Evolutionary conservation across 2,797 vertebrate genomes (phyloP).

Genomic region (Onychomys torridus): DNA sequence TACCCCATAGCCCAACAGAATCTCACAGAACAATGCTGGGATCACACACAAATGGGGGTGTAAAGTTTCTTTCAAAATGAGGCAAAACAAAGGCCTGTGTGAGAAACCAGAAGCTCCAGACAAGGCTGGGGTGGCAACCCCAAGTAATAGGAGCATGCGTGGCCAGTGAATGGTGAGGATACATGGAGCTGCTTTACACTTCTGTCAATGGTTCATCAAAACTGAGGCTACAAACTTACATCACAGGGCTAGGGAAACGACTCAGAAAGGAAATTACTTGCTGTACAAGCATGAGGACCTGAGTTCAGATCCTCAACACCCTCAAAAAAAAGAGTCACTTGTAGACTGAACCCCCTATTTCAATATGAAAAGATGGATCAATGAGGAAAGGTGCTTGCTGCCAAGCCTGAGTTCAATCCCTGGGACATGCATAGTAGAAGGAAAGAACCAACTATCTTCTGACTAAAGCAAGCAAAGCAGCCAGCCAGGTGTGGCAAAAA

Average conservation of each 20-base stretch:
- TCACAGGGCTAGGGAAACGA: background rate
- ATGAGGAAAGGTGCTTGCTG: background rate
- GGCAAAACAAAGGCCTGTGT: background rate
- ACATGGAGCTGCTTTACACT: background rate
- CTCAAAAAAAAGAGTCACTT: background rate
- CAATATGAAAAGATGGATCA: background rate
- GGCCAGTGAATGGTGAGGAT: background rate
- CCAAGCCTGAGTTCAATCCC: background rate
- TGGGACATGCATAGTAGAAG: background rate
- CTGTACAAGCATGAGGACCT: background rate
- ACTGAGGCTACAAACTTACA: background rate
- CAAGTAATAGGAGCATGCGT: too few relatives aligned
- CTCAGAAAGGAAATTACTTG: background rate
- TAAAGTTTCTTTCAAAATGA: background rate
- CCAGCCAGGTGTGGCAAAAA: background rate
- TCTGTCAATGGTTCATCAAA: background rate
- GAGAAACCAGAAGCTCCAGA: background rate
- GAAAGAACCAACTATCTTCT: background rate
- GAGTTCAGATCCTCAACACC: background rate
- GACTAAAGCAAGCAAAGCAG: background rate
- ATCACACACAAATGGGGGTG: background rate
- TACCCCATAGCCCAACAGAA: background rate
- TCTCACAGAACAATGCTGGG: background rate
- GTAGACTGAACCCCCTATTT: background rate
- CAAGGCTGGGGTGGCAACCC: background rate